Evolutionary conservation across 2,888 invertebrate species (phyloP).

Genomic region (Girardia tigrina): DNA sequence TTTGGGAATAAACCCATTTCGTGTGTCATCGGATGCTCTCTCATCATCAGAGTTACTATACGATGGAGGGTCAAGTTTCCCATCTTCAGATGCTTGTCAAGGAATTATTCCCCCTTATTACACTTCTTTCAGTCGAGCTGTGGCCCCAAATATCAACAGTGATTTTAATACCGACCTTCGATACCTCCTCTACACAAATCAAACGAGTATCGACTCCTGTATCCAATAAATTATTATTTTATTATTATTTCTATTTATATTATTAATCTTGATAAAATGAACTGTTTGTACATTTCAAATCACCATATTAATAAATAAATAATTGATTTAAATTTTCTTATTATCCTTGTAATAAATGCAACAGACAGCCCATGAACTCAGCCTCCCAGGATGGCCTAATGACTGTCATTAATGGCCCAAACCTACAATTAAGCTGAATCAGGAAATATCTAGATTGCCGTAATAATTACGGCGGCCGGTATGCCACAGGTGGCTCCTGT

Average conservation of each 20-base stretch:
- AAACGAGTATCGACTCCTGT: neutral
- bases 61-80: slow-evolving; percentile 4
- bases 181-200: neutral
- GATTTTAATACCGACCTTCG: neutral
- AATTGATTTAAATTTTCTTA: slow-evolving; percentile 1
- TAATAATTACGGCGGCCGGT: slow-evolving; percentile 12
- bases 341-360: neutral
- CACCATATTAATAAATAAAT: neutral
- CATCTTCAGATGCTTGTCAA: neutral
- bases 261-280: no score
- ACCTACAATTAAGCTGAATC: slow-evolving; percentile 23
- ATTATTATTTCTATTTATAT: neutral
- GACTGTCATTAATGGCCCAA: slow-evolving; percentile 17
- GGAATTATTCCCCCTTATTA: slow-evolving; percentile 12
- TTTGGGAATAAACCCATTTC: neutral
- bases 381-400: slow-evolving; percentile 20
- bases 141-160: slow-evolving; percentile 7
- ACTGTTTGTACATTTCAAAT: no score
- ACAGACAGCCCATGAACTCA: slow-evolving; percentile 23
- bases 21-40: neutral
- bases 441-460: slow-evolving; percentile 14
- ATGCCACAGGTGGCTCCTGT: slow-evolving; percentile 23
- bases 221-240: neutral
- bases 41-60: neutral
- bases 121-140: neutral